Percentiles rank a stretch among this genome's conserved stretches.
Conservation (phyloP, 2,888 invertebrate genomes). For the Tachina lurida region DNA sequence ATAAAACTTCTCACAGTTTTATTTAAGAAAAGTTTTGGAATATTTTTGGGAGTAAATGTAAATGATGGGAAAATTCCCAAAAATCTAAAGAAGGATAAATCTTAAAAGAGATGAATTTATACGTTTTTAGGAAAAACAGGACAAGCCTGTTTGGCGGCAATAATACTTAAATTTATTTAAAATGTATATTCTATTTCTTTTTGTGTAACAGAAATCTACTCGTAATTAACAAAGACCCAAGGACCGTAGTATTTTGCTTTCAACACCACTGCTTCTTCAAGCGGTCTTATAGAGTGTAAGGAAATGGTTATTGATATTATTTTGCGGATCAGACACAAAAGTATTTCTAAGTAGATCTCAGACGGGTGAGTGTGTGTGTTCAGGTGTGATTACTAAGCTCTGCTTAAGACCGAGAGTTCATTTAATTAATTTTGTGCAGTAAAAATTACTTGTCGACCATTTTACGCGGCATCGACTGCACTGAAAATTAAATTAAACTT, state of each 20-base stretch:
- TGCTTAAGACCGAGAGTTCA: too few species aligned
- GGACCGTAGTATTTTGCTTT: conserved; percentile 12
- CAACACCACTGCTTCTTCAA: not conserved
- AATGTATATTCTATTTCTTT: not conserved
- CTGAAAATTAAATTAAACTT: too few species aligned
- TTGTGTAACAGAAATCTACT: too few species aligned
- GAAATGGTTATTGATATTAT: conserved; percentile 59
- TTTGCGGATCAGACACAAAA: not conserved
- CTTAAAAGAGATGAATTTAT: conserved; percentile 7
- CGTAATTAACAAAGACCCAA: conserved; percentile 60
- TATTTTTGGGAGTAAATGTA: conserved; percentile 8
- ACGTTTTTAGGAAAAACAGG: conserved; percentile 51
- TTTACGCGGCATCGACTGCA: too few species aligned
- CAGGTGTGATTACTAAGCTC: too few species aligned
- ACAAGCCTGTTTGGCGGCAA: conserved; percentile 55
- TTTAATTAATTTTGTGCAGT: too few species aligned
- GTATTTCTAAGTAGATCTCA: not conserved
- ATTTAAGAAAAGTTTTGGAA: conserved; percentile 59
- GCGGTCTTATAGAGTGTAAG: conserved; percentile 57
- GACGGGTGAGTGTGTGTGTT: too few species aligned
- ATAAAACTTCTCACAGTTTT: conserved; percentile 78
- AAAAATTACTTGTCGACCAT: too few species aligned
- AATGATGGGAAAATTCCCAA: conserved; percentile 35
- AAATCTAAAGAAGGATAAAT: not conserved
- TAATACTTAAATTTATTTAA: not conserved